A percentile compares a stretch with the other conserved stretches of the same genome.
These are phyloP conservation scores for Lycaena phlaeas DNA, from an alignment of 2,888 invertebrate genomes.

Conservation along the genomic window DNA sequence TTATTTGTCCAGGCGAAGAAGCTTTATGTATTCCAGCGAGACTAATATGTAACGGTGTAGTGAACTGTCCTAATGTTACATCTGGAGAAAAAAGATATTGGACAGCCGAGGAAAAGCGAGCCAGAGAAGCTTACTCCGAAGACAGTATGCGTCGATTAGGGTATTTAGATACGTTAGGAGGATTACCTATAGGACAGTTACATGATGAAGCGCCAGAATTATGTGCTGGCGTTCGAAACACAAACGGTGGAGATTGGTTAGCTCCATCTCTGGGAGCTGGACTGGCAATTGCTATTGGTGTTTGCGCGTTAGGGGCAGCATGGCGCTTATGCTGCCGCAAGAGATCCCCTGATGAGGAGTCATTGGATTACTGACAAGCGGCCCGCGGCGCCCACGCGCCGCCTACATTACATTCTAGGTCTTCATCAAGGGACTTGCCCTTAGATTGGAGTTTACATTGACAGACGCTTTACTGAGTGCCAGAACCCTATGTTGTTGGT, in stretches of 20 bases:
- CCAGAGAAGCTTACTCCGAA: conserved; percentile 71
- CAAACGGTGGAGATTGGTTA: conserved; percentile 71
- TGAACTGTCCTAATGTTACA: conserved; percentile 87
- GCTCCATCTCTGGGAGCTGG: conserved; percentile 76
- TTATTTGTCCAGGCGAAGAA: conserved; percentile 88
- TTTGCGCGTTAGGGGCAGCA: conserved; percentile 71
- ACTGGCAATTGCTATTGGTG: conserved; percentile 69
- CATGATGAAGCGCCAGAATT: conserved; percentile 86
- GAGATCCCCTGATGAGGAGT: conserved; percentile 72
- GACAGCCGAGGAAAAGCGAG: conserved; percentile 62
- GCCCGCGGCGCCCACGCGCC: conserved; percentile 67
- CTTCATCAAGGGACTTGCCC: conserved; percentile 54
- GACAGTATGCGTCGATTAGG: conserved; percentile 75
- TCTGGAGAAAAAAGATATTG: conserved; percentile 60
- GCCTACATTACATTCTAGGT: conserved; percentile 57
- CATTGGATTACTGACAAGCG: conserved; percentile 75
- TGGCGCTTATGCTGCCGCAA: conserved; percentile 76
- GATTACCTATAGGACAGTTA: conserved; percentile 60
- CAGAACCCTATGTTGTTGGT: conserved; percentile 40
- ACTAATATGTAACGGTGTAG: conserved; percentile 88
- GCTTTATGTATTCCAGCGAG: conserved; percentile 88
- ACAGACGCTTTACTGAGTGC: conserved; percentile 65
- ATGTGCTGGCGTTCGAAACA: conserved; percentile 72
- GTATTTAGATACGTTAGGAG: conserved; percentile 60
- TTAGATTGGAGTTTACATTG: conserved; percentile 71